Conservation (phyloP, 2,888 invertebrate genomes). For the Sarcophaga caerulescens region DNA sequence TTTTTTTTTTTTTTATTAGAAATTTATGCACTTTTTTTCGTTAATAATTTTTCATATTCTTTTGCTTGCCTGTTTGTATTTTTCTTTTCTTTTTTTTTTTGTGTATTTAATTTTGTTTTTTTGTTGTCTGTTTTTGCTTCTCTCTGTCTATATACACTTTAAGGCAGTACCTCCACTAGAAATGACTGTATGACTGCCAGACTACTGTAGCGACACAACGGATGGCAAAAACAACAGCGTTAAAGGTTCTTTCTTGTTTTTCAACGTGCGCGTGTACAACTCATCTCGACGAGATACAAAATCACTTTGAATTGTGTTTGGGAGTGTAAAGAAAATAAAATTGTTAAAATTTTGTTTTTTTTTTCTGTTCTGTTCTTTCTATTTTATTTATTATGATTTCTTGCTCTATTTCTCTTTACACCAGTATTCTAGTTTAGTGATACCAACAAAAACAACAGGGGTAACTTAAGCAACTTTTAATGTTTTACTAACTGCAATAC, state of each 20-base stretch:
- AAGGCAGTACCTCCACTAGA: slow-evolving; percentile 42
- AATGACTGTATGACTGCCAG: background rate
- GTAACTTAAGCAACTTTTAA: background rate
- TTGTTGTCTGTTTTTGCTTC: background rate
- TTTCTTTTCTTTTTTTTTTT: slow-evolving; percentile 34
- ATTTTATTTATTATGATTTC: slow-evolving; percentile 9
- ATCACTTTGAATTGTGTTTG: slow-evolving; percentile 56
- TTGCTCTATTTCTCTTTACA: background rate
- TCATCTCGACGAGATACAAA: slow-evolving; percentile 62
- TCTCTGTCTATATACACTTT: slow-evolving; percentile 61
- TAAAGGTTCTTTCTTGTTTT: background rate
- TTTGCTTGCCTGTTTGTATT: background rate
- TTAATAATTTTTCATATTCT: slow-evolving; percentile 9
- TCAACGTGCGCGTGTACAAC: slow-evolving; percentile 61
- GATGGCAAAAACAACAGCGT: too few species aligned
- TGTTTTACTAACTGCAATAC: slow-evolving; percentile 11
- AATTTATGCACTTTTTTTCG: background rate
- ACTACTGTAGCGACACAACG: slow-evolving; percentile 28
- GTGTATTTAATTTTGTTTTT: slow-evolving; percentile 51
- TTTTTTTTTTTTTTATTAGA: slow-evolving; percentile 10
- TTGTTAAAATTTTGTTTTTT: slow-evolving; percentile 27
- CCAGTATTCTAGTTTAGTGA: background rate
- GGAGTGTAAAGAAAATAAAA: slow-evolving; percentile 39
- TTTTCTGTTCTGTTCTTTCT: too few species aligned
- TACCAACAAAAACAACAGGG: slow-evolving; percentile 16